phyloP scores from a whole-genome alignment of 2,113 vertebrate species.

The Myiagra hebetior region DNA sequence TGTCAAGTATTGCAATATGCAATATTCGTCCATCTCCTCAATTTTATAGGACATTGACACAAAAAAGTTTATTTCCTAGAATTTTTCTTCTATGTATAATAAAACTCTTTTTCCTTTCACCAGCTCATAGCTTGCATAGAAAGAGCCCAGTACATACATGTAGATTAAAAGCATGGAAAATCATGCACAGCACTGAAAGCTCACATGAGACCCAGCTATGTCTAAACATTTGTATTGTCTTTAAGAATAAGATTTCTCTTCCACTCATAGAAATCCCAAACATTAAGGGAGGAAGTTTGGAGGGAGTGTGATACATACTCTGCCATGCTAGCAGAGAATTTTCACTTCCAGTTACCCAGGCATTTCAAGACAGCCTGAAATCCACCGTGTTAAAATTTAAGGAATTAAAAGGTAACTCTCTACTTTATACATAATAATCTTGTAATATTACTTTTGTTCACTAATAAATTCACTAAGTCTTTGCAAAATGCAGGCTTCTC shows the following conservation, averaged over 20 bases:
- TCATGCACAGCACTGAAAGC: neutral
- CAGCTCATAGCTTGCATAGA: neutral
- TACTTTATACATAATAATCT: neutral
- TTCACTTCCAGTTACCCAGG: neutral
- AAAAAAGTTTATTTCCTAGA: neutral
- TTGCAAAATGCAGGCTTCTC: neutral
- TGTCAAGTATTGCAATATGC: neutral
- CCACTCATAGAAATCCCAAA: neutral
- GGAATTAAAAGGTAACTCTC: neutral
- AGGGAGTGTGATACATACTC: neutral
- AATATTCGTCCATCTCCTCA: neutral
- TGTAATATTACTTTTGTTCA: neutral
- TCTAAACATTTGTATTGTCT: neutral
- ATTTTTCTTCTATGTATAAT: neutral
- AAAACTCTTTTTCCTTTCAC: neutral
- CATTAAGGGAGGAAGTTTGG: neutral
- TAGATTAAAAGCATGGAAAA: neutral
- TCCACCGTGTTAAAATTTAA: neutral
- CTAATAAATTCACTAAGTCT: neutral
- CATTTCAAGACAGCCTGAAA: neutral
- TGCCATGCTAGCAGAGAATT: neutral
- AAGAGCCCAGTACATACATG: neutral
- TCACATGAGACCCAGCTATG: neutral
- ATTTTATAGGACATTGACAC: neutral
- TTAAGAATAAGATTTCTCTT: neutral